phyloP scores from a whole-genome alignment of 2,888 invertebrate genomes.

The Byasa hedistus region DNA sequence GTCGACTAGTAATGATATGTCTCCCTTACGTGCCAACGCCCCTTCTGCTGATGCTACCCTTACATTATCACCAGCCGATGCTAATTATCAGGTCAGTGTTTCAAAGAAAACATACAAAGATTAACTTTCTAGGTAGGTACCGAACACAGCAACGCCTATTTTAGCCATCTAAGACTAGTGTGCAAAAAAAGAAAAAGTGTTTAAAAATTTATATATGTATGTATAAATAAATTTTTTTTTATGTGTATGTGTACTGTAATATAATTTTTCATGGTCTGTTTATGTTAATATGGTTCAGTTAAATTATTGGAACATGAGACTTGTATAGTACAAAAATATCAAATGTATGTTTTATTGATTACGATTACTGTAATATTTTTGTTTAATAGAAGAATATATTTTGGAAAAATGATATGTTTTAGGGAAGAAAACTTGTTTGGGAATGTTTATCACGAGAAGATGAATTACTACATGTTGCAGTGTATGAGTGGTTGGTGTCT shows the following conservation, averaged over 20 bases:
- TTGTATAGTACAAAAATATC: too few species aligned
- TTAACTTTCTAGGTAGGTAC: background rate
- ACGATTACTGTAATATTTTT: too few species aligned
- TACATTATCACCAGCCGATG: conserved; percentile 65
- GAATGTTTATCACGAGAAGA: conserved; percentile 86
- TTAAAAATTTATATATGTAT: too few species aligned
- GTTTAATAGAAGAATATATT: background rate
- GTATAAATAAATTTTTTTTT: too few species aligned
- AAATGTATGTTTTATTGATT: too few species aligned
- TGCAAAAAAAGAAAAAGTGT: too few species aligned
- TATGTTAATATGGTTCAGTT: too few species aligned
- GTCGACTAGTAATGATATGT: conserved; percentile 55
- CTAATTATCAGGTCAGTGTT: conserved; percentile 62
- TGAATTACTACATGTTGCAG: conserved; percentile 92
- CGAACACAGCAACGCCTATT: background rate
- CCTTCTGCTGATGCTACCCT: conserved; percentile 53
- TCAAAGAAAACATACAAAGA: too few species aligned
- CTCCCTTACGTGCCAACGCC: conserved; percentile 41
- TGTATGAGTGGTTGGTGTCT: conserved; percentile 95
- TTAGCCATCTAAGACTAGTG: background rate
- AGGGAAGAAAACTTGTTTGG: conserved; percentile 80
- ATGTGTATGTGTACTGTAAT: too few species aligned
- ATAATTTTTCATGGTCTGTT: too few species aligned
- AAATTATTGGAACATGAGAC: too few species aligned
- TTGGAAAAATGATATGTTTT: conserved; percentile 12